Percentiles rank a stretch among this genome's conserved stretches.
Conservation (phyloP, 1,140 invertebrate genomes). For the Geopemphigus sp. region DNA sequence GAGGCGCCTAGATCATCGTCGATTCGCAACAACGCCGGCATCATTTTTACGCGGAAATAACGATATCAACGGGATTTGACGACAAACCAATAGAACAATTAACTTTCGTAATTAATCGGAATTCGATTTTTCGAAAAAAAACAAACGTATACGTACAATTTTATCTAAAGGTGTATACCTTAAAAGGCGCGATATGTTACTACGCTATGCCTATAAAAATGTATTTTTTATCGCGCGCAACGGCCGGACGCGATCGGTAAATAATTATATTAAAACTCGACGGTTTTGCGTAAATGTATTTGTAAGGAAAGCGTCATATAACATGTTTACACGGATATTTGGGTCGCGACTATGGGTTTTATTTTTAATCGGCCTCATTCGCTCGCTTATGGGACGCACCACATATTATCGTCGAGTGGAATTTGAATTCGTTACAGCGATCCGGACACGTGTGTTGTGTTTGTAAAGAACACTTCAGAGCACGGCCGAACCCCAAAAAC, state of each 20-base stretch:
- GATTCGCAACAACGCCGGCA: background rate
- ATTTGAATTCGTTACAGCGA: background rate
- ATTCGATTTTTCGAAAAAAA: background rate
- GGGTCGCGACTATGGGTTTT: conserved; percentile 25
- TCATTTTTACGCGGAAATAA: background rate
- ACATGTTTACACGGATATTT: conserved; percentile 38
- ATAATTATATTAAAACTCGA: background rate
- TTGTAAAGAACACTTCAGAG: background rate
- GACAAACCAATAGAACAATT: background rate
- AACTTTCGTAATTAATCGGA: background rate
- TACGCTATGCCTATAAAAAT: background rate
- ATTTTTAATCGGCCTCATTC: conserved; percentile 48
- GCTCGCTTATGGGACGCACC: background rate
- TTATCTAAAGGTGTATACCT: no score
- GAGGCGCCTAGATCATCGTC: background rate
- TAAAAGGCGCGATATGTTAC: no score
- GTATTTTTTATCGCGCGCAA: background rate
- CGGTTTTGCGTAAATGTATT: conserved; percentile 16
- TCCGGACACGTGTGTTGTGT: background rate
- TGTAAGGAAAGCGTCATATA: background rate
- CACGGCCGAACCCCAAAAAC: background rate
- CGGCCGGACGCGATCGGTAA: background rate
- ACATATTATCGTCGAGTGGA: conserved; percentile 5
- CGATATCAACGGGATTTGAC: background rate
- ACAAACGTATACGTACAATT: no score